Percentiles rank a stretch among this genome's conserved stretches.
Evolutionary conservation across 2,888 invertebrate species (phyloP).

Genomic region (Poecilobothrus nobilitatus): DNA sequence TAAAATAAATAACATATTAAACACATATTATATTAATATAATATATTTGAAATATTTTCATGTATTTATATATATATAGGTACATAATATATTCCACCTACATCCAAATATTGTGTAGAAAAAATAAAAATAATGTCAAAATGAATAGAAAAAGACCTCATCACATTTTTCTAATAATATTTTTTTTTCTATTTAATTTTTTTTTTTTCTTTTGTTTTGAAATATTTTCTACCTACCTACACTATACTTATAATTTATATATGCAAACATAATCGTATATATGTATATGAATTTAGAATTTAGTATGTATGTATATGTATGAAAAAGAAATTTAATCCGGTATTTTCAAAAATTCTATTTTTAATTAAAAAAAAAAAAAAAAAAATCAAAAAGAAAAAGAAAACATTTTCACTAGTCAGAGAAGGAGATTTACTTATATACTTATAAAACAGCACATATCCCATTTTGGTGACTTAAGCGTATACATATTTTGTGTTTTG

Average conservation of each 20-base stretch:
- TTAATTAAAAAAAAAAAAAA: not conserved
- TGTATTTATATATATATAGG: too few species aligned
- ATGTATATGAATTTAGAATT: not conserved
- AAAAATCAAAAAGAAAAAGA: not conserved
- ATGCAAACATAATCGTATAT: too few species aligned
- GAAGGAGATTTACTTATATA: not conserved
- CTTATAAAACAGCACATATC: not conserved
- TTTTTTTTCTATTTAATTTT: too few species aligned
- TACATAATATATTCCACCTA: not conserved
- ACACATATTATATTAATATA: too few species aligned
- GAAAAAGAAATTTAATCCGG: not conserved
- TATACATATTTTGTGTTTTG: not conserved
- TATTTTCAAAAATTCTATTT: not conserved
- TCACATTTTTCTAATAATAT: too few species aligned
- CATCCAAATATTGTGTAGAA: not conserved
- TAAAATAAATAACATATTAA: too few species aligned
- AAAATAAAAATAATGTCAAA: not conserved
- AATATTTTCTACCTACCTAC: too few species aligned
- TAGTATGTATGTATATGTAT: not conserved
- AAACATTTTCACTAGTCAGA: not conserved
- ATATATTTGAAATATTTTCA: too few species aligned
- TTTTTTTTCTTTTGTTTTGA: too few species aligned
- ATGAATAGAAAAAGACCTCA: too few species aligned
- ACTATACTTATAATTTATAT: too few species aligned
- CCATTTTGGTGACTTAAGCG: constrained; percentile 3